A percentile compares a stretch with the other conserved stretches of the same genome.
Evolutionary conservation across 2,797 vertebrate species (phyloP).

Genomic region (Chiloscyllium punctatum): DNA sequence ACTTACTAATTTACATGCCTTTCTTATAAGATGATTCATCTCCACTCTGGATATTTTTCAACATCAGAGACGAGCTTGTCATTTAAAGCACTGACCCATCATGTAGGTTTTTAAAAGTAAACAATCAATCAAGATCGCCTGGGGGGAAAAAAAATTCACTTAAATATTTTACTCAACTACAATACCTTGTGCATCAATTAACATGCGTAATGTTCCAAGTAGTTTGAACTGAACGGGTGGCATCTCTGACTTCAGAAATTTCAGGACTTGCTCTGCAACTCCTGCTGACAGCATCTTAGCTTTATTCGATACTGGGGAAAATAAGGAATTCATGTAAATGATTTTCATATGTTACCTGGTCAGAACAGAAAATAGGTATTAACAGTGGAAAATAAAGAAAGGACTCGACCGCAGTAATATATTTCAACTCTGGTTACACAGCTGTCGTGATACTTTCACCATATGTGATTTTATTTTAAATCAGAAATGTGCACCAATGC

Average conservation of each 20-base stretch:
- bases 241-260: constrained; percentile 95
- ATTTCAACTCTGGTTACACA: neutral
- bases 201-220: constrained; percentile 91
- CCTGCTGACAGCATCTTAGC: constrained; percentile 94
- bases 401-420: neutral
- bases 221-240: constrained; percentile 97
- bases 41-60: neutral
- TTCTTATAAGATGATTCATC: neutral
- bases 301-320: constrained; percentile 84
- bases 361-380: neutral
- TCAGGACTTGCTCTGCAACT: constrained; percentile 85
- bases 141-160: neutral
- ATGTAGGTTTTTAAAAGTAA: neutral
- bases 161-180: neutral
- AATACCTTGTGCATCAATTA: constrained; percentile 96
- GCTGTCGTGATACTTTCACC: neutral
- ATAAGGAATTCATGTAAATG: constrained; percentile 40
- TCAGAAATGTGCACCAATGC: neutral
- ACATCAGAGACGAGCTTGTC: neutral
- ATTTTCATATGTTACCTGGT: neutral
- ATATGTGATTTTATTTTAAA: neutral
- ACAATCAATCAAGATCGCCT: neutral
- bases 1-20: neutral
- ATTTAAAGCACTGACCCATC: neutral
- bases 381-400: neutral